Conservation (phyloP, 2,113 vertebrate species). For the Neolamprologus brichardi region DNA sequence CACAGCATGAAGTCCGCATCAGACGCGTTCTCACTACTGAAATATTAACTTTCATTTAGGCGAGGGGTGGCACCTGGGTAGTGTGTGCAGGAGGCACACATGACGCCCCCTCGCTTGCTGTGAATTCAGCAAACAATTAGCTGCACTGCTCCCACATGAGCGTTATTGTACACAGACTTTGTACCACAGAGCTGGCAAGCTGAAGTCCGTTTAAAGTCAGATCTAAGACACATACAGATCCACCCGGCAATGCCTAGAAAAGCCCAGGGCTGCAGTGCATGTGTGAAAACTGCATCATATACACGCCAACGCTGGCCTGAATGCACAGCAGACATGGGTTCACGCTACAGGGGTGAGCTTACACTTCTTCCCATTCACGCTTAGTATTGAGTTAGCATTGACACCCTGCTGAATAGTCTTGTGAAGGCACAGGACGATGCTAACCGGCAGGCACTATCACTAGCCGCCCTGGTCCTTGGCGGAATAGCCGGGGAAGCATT, state of each 20-base stretch:
- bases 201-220: background rate
- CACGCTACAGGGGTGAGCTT: slow-evolving; percentile 25
- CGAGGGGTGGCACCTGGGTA: background rate
- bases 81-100: background rate
- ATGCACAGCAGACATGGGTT: slow-evolving; percentile 25
- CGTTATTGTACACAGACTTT: background rate
- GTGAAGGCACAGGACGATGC: slow-evolving; percentile 30
- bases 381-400: slow-evolving; percentile 48
- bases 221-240: background rate
- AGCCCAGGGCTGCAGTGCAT: background rate
- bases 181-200: background rate
- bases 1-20: background rate
- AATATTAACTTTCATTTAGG: background rate
- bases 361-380: slow-evolving; percentile 44
- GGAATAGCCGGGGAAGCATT: slow-evolving; percentile 38
- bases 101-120: background rate
- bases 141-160: background rate
- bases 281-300: background rate
- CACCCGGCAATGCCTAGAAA: background rate
- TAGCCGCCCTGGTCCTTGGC: slow-evolving; percentile 42
- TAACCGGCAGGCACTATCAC: slow-evolving; percentile 54
- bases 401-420: slow-evolving; percentile 52
- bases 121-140: background rate
- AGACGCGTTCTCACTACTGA: background rate
- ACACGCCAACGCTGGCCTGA: background rate